Evolutionary conservation across 2,888 invertebrate genomes (phyloP).

Genomic region (Drosophila fungiperda): DNA sequence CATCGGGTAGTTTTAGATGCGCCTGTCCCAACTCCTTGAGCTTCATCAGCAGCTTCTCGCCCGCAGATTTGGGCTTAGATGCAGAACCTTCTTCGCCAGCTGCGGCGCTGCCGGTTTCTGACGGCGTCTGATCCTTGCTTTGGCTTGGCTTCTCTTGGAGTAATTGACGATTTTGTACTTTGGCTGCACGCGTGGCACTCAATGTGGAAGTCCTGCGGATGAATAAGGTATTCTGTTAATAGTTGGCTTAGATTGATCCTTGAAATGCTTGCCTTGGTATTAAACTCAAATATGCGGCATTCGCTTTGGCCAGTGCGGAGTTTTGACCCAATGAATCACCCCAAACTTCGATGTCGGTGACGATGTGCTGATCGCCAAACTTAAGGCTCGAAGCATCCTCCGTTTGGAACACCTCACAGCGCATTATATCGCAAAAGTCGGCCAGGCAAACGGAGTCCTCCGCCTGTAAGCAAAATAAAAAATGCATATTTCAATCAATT

Average conservation of each 20-base stretch:
- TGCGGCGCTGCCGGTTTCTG: conserved; percentile 29
- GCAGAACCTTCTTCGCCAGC: conserved; percentile 59
- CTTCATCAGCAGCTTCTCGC: conserved; percentile 67
- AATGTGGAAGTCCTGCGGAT: conserved; percentile 81
- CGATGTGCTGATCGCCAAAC: conserved; percentile 88
- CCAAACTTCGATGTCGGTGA: conserved; percentile 94
- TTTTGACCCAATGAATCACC: conserved; percentile 88
- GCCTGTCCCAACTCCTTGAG: conserved; percentile 67
- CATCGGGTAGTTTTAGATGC: conserved; percentile 47
- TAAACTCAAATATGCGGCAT: conserved; percentile 84
- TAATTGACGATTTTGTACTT: conserved; percentile 85
- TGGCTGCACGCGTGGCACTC: conserved; percentile 82
- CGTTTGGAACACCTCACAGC: conserved; percentile 94
- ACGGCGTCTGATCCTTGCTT: conserved; percentile 62
- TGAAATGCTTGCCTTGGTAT: conserved; percentile 77
- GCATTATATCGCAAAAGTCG: conserved; percentile 98
- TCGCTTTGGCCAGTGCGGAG: conserved; percentile 86
- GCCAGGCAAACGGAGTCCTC: conserved; percentile 97
- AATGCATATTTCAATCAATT: neutral
- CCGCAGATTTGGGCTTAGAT: conserved; percentile 64
- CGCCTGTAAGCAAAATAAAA: conserved; percentile 86
- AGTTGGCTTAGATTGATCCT: accelerated
- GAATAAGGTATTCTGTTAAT: neutral
- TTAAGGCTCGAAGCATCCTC: conserved; percentile 88
- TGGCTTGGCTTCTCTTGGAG: conserved; percentile 83